Conservation (phyloP, 2,797 vertebrate species). For the Enteromius treurensis region DNA sequence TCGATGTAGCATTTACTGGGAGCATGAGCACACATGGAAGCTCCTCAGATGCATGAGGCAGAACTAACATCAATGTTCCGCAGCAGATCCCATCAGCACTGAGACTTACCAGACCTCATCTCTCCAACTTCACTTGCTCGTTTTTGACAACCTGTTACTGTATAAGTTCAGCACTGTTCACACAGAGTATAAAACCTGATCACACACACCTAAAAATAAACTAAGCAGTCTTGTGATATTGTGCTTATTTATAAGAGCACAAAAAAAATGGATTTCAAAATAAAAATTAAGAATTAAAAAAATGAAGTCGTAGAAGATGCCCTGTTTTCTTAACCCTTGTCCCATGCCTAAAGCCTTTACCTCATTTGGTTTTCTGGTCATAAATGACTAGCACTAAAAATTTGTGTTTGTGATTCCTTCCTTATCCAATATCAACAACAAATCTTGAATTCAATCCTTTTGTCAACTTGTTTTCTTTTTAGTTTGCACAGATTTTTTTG, state of each 20-base stretch:
- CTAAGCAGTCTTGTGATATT: neutral
- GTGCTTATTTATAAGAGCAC: neutral
- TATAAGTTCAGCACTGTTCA: neutral
- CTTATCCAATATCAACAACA: neutral
- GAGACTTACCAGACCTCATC: slow-evolving; percentile 11
- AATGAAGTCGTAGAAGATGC: neutral
- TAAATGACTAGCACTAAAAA: neutral
- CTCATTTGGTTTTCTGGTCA: neutral
- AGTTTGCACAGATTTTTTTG: neutral
- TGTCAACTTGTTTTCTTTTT: neutral
- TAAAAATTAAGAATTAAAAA: neutral
- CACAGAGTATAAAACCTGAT: neutral
- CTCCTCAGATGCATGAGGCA: slow-evolving; percentile 6
- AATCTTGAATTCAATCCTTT: neutral
- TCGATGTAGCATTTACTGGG: neutral
- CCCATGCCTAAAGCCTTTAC: neutral
- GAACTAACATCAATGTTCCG: slow-evolving; percentile 42
- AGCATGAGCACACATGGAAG: slow-evolving; percentile 28
- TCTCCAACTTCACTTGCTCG: neutral
- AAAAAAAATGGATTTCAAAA: neutral
- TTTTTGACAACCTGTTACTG: neutral
- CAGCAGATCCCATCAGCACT: neutral
- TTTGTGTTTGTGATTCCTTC: neutral
- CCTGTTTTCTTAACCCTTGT: neutral
- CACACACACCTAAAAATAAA: neutral